These are phyloP conservation scores for Lamprotornis superbus DNA, from an alignment of 2,113 vertebrate species.

Conservation along the genomic window DNA sequence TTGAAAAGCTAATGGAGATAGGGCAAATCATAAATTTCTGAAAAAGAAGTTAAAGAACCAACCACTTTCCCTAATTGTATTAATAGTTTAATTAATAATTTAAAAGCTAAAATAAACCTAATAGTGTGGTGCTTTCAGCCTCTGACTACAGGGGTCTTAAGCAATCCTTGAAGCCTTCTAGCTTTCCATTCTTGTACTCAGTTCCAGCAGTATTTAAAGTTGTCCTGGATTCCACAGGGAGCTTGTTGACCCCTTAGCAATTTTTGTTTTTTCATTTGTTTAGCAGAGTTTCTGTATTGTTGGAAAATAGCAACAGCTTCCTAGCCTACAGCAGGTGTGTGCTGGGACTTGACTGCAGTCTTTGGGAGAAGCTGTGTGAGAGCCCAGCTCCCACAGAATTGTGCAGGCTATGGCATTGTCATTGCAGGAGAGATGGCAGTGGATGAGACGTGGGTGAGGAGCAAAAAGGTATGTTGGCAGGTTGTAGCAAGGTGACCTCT, in stretches of 20 bases:
- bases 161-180: not conserved
- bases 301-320: not conserved
- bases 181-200: not conserved
- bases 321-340: fast-evolving
- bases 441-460: not conserved
- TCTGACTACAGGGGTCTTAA: not conserved
- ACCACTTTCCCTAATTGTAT: not conserved
- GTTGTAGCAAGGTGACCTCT: not conserved
- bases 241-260: not conserved
- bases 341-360: not conserved
- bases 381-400: not conserved
- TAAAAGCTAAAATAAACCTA: not conserved
- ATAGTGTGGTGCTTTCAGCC: not conserved
- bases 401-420: fast-evolving
- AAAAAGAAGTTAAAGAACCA: not conserved
- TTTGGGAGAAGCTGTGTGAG: not conserved
- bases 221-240: not conserved
- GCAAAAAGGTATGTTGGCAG: not conserved
- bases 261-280: not conserved
- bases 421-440: not conserved
- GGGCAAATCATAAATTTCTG: not conserved
- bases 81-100: not conserved
- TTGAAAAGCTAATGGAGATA: not conserved
- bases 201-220: not conserved
- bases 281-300: not conserved